Percentiles rank a stretch among this genome's conserved stretches.
Evolutionary conservation across 2,888 invertebrate species (phyloP).

Genomic region (Carpatolechia fugitivella): DNA sequence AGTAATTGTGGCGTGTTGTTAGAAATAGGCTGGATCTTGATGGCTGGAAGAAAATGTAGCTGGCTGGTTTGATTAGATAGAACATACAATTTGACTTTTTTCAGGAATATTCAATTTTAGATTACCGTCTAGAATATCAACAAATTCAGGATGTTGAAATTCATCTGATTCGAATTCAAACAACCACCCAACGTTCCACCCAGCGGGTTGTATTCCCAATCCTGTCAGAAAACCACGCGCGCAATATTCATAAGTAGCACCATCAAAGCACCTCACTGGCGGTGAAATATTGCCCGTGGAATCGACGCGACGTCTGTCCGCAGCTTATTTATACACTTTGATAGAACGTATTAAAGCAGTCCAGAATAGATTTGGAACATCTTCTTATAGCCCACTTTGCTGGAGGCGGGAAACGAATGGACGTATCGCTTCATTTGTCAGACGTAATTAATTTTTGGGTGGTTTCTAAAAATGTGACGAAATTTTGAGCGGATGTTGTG

Average conservation of each 20-base stretch:
- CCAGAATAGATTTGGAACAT: neutral
- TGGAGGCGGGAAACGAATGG: conserved; percentile 32
- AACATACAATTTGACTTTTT: too few species aligned
- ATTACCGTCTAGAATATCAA: too few species aligned
- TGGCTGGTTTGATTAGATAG: too few species aligned
- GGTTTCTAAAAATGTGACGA: conserved; percentile 7
- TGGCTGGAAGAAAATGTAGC: too few species aligned
- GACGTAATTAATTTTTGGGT: conserved; percentile 21
- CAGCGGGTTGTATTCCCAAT: conserved; percentile 8
- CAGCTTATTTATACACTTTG: conserved; percentile 64
- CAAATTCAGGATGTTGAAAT: too few species aligned
- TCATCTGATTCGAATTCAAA: too few species aligned
- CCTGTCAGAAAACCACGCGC: neutral
- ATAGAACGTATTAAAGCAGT: conserved; percentile 52
- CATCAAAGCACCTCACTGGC: conserved; percentile 63
- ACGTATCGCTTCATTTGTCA: conserved; percentile 34
- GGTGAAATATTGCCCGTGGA: conserved; percentile 70
- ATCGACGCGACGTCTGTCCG: conserved; percentile 65
- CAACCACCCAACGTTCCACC: neutral
- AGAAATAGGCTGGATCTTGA: neutral
- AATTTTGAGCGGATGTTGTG: conserved; percentile 1
- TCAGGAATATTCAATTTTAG: too few species aligned
- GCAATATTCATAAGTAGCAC: conserved; percentile 67
- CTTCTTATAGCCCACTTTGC: conserved; percentile 28
- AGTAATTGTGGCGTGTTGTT: neutral